phyloP scores from a whole-genome alignment of 35 echinoderm and acorn worm genomes.

The Amphiura filiformis region DNA sequence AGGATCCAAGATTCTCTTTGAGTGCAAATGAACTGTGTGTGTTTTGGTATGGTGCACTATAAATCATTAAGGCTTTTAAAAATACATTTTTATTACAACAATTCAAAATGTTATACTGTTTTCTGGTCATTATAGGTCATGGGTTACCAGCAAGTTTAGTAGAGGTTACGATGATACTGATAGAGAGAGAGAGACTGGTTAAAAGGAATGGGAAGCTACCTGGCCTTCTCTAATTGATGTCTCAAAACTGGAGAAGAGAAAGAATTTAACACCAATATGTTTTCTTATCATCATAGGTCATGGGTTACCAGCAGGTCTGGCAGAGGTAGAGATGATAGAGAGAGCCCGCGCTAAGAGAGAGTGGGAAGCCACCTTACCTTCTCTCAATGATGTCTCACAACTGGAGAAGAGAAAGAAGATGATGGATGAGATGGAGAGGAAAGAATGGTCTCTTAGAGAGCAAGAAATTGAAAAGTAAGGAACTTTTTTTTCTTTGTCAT shows the following conservation, averaged over 20 bases:
- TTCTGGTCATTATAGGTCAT: conserved; percentile 49
- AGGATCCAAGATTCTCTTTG: too few relatives aligned
- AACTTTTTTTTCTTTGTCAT: too few relatives aligned
- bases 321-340: conserved; percentile 99
- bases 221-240: conserved; percentile 76
- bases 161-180: conserved; percentile 99
- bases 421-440: conserved; percentile 98
- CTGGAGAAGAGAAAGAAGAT: conserved; percentile 92
- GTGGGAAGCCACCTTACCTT: conserved; percentile 94
- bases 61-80: too few relatives aligned
- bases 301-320: conserved; percentile 89
- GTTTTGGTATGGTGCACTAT: too few relatives aligned
- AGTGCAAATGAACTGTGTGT: too few relatives aligned
- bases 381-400: conserved; percentile 75
- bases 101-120: too few relatives aligned
- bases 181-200: conserved; percentile 81
- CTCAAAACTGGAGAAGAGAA: conserved; percentile 88
- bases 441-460: conserved; percentile 94
- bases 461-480: conserved; percentile 96
- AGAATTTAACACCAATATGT: too few relatives aligned
- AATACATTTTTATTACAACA: too few relatives aligned
- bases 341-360: conserved; percentile 87
- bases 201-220: conserved; percentile 85
- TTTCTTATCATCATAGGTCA: conserved; percentile 49
- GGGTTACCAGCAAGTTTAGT: conserved; percentile 89